phyloP scores from a whole-genome alignment of 2,888 invertebrate genomes.

The Nebria salina region DNA sequence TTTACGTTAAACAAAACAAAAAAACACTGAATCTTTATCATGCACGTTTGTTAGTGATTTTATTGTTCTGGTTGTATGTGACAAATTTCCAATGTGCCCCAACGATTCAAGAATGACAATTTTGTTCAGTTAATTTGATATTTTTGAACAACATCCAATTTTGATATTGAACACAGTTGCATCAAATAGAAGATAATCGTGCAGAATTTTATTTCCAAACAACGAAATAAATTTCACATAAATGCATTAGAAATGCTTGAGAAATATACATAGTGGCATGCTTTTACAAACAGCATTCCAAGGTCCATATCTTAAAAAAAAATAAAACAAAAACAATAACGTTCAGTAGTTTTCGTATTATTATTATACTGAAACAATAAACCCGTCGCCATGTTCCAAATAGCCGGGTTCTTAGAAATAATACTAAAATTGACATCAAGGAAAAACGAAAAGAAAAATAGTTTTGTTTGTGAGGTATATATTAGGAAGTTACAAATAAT shows the following conservation, averaged over 20 bases:
- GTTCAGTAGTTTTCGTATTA: constrained; percentile 6
- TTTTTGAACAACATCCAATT: constrained; percentile 16
- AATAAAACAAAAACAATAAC: too few relatives aligned
- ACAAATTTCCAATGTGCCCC: constrained; percentile 1
- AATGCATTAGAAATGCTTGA: constrained; percentile 27
- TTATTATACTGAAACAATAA: constrained; percentile 15
- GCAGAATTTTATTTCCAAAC: constrained; percentile 27
- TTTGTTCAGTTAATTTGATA: background rate
- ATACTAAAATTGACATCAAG: constrained; percentile 13
- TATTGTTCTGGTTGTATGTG: constrained; percentile 10
- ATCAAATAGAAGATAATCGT: constrained; percentile 23
- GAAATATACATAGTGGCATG: constrained; percentile 32
- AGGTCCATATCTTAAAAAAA: constrained; percentile 15
- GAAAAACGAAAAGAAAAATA: background rate
- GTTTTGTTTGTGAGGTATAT: constrained; percentile 7
- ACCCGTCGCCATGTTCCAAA: constrained; percentile 37
- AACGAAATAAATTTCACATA: constrained; percentile 20
- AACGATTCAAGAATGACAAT: background rate
- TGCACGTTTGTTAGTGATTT: constrained; percentile 42
- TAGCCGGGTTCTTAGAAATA: constrained; percentile 28
- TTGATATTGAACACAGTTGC: constrained; percentile 25
- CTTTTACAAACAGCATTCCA: constrained; percentile 39
- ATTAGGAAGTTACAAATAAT: background rate
- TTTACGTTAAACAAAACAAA: constrained; percentile 13
- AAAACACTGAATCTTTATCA: constrained; percentile 40